phyloP scores from a whole-genome alignment of 2,888 invertebrate species.

The Apodemia mormo region DNA sequence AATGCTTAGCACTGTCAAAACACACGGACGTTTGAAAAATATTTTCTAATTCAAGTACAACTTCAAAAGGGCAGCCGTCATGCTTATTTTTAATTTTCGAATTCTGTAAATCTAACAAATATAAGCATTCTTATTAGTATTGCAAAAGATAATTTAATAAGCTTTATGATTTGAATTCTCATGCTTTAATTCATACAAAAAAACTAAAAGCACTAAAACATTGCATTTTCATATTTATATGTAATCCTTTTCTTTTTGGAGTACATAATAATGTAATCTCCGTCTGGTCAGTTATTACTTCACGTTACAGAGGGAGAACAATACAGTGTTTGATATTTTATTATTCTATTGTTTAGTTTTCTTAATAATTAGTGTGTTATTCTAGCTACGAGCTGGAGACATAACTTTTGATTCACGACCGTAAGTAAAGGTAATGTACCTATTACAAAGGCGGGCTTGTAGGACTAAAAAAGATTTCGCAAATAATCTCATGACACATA shows the following conservation, averaged over 20 bases:
- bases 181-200: conserved; percentile 39
- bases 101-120: conserved; percentile 38
- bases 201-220: conserved; percentile 48
- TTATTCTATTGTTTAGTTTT: conserved; percentile 44
- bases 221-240: conserved; percentile 45
- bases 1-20: no score
- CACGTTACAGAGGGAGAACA: conserved; percentile 47
- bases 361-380: conserved; percentile 32
- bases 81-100: conserved; percentile 51
- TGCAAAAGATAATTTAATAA: conserved; percentile 27
- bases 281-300: neutral
- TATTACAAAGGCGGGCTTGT: conserved; percentile 10
- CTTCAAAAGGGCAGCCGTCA: conserved; percentile 57
- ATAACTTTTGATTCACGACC: conserved; percentile 28
- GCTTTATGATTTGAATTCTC: conserved; percentile 43
- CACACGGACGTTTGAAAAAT: no score
- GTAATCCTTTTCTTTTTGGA: conserved; percentile 12
- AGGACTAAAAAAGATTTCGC: neutral
- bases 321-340: conserved; percentile 62
- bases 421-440: neutral
- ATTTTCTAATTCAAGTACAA: conserved; percentile 34
- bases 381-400: conserved; percentile 31
- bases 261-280: neutral
- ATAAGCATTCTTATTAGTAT: conserved; percentile 23
- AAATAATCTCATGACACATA: neutral